Conservation (phyloP, 92 coral and sea anemone species). For the Umimayanthus kanabou region DNA sequence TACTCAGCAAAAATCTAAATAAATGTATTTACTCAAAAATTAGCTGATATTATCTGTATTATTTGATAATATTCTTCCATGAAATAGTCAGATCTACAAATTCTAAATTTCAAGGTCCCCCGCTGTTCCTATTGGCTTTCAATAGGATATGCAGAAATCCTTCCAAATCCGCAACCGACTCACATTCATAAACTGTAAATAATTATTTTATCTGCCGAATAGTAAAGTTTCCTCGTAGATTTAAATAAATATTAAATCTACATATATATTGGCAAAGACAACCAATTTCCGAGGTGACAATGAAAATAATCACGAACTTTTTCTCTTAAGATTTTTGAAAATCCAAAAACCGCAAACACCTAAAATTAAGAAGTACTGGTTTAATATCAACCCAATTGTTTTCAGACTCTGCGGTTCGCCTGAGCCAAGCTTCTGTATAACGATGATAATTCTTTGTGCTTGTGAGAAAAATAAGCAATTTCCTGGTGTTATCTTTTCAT, state of each 20-base stretch:
- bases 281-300: conserved; percentile 28
- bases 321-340: neutral
- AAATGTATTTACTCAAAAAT: conserved; percentile 28
- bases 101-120: conserved; percentile 21
- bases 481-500: conserved; percentile 31
- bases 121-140: neutral
- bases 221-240: neutral
- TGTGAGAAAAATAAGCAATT: conserved; percentile 41
- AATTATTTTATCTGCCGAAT: neutral
- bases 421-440: conserved; percentile 9
- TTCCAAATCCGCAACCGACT: neutral
- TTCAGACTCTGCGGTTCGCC: conserved; percentile 33
- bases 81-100: conserved; percentile 14
- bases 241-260: conserved; percentile 7
- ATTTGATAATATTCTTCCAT: conserved; percentile 16
- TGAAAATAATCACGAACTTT: conserved; percentile 22
- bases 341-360: conserved; percentile 3
- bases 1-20: neutral
- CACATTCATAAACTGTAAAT: conserved; percentile 3
- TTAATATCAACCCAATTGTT: conserved; percentile 36
- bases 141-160: neutral
- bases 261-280: conserved; percentile 20
- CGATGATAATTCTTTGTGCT: conserved; percentile 34
- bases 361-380: conserved; percentile 21
- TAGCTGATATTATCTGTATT: conserved; percentile 29